A percentile compares a stretch with the other conserved stretches of the same genome.
phyloP scores from a whole-genome alignment of 2,888 invertebrate genomes.

The Willowsia nigromaculata region DNA sequence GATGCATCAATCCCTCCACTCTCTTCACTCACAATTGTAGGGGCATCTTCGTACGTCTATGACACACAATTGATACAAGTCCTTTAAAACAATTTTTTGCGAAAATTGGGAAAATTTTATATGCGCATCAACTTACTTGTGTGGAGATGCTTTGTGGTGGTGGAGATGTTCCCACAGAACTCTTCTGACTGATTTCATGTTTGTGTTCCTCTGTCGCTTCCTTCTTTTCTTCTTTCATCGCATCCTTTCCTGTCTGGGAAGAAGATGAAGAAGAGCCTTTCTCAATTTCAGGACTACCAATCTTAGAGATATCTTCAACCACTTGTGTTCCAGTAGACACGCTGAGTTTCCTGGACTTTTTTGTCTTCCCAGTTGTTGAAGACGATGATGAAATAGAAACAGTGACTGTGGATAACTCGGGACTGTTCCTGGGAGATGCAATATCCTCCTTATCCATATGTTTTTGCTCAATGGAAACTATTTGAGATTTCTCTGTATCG shows the following conservation, averaged over 20 bases:
- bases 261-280: slow-evolving; percentile 49
- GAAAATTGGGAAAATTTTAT: not conserved
- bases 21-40: not conserved
- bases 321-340: slow-evolving; percentile 57
- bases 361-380: not conserved
- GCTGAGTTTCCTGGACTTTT: not conserved
- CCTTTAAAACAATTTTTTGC: not conserved
- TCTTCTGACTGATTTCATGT: slow-evolving; percentile 71
- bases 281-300: not conserved
- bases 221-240: slow-evolving; percentile 21
- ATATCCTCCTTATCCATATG: not conserved
- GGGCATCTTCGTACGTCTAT: slow-evolving; percentile 77
- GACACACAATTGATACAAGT: not conserved
- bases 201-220: not conserved
- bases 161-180: slow-evolving; percentile 90
- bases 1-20: not conserved
- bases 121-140: slow-evolving; percentile 83
- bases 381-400: not conserved
- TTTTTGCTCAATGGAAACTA: too few species aligned
- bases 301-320: not conserved
- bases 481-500: not conserved
- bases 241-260: slow-evolving; percentile 59
- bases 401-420: slow-evolving; percentile 75
- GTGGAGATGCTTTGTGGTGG: slow-evolving; percentile 93
- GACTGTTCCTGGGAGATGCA: not conserved